Evolutionary conservation across 2,113 vertebrate genomes (phyloP).

Genomic region (Furnarius figulus): DNA sequence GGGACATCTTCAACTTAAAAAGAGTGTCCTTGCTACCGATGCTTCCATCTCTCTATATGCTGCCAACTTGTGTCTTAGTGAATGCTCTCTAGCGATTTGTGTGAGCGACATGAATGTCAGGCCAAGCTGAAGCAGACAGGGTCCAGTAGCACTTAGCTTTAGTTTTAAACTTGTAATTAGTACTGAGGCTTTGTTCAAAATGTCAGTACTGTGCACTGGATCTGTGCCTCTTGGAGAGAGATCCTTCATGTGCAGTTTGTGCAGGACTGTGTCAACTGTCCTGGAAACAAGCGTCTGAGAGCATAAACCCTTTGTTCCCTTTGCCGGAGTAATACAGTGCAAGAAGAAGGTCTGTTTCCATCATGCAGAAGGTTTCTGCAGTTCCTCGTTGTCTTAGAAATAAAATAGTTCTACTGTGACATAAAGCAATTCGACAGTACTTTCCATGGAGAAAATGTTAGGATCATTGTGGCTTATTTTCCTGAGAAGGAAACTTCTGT

Average conservation of each 20-base stretch:
- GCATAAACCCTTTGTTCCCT: not conserved
- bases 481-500: not conserved
- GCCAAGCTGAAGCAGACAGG: not conserved
- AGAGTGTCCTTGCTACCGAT: not conserved
- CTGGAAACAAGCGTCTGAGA: not conserved
- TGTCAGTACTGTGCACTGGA: not conserved
- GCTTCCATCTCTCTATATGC: not conserved
- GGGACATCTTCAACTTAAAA: not conserved
- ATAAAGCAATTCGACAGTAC: not conserved
- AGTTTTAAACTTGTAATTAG: not conserved
- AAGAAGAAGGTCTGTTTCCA: not conserved
- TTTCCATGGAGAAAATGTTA: not conserved
- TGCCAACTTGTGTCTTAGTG: not conserved
- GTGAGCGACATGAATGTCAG: not conserved
- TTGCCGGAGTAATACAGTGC: not conserved
- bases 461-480: not conserved
- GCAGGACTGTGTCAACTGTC: fast-evolving
- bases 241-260: not conserved
- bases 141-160: not conserved
- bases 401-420: not conserved
- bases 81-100: fast-evolving
- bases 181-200: not conserved
- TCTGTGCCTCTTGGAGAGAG: not conserved
- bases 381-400: not conserved
- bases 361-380: not conserved